Evolutionary conservation across 1,140 invertebrate genomes (phyloP).

Genomic region (Drosophila novamexicana): DNA sequence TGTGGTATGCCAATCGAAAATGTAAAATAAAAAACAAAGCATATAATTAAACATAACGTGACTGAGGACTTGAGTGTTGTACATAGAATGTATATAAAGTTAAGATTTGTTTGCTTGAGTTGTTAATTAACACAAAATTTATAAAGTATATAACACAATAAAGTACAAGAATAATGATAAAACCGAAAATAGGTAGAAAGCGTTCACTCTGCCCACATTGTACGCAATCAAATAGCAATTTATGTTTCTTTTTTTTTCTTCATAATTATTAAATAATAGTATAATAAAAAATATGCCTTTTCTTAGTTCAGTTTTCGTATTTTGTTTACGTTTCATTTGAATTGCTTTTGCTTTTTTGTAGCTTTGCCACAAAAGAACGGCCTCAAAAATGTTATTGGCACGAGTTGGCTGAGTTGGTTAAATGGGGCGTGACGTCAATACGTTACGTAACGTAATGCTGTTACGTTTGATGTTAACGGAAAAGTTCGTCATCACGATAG

Average conservation of each 20-base stretch:
- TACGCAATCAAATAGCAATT: conserved; percentile 17
- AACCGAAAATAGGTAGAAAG: conserved; percentile 58
- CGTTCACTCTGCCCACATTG: conserved; percentile 63
- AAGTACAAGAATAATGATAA: conserved; percentile 33
- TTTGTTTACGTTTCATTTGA: conserved; percentile 25
- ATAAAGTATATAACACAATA: conserved; percentile 39
- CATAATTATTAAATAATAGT: conserved; percentile 20
- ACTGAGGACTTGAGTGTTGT: conserved; percentile 40
- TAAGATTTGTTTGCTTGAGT: conserved; percentile 29
- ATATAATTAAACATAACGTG: conserved; percentile 28
- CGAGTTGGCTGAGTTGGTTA: conserved; percentile 28
- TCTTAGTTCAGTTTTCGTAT: conserved; percentile 18
- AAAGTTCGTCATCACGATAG: not conserved
- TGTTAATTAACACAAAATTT: conserved; percentile 32
- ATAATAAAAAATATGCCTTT: conserved; percentile 47
- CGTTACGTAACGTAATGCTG: conserved; percentile 10
- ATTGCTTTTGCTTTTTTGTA: conserved; percentile 35
- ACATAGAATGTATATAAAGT: conserved; percentile 39
- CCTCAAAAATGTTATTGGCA: conserved; percentile 37
- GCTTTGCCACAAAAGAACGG: conserved; percentile 45
- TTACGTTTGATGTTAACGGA: not conserved
- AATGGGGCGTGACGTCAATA: conserved; percentile 15
- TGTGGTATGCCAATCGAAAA: conserved; percentile 32
- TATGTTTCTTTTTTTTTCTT: not conserved
- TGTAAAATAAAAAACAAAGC: conserved; percentile 27